Conservation (phyloP, 1,140 invertebrate species). For the Phenacoccus solenopsis region DNA sequence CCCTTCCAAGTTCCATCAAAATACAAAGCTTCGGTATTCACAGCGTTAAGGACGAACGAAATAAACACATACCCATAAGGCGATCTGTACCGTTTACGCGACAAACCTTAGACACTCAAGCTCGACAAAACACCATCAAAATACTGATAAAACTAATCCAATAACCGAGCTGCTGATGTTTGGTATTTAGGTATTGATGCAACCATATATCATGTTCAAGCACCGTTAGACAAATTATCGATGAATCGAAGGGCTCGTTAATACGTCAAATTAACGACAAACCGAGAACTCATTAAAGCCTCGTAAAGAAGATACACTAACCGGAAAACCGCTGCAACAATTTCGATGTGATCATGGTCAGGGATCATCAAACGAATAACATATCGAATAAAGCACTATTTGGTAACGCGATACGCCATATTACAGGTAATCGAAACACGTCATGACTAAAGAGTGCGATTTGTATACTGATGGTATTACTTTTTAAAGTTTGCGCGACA, state of each 20-base stretch:
- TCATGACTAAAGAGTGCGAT: slow-evolving; percentile 4
- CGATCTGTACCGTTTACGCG: too few relatives aligned
- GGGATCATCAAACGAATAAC: neutral
- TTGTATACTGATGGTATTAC: slow-evolving; percentile 5
- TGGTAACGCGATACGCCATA: neutral
- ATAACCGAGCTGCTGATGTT: neutral
- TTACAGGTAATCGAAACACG: neutral
- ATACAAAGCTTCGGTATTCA: too few relatives aligned
- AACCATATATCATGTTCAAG: neutral
- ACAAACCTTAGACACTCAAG: too few relatives aligned
- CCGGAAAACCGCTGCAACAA: neutral
- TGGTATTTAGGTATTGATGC: too few relatives aligned
- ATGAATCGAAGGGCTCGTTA: neutral
- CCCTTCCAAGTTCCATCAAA: too few relatives aligned
- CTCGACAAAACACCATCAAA: too few relatives aligned
- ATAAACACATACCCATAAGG: too few relatives aligned
- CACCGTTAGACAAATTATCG: neutral
- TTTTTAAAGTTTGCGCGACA: neutral
- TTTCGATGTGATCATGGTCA: neutral
- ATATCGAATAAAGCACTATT: neutral
- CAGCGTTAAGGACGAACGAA: too few relatives aligned
- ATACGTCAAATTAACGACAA: neutral
- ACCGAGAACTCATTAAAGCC: too few relatives aligned
- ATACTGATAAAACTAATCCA: too few relatives aligned
- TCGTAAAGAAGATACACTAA: too few relatives aligned